Conservation (phyloP, 2,797 vertebrate genomes). For the Euthynnus affinis region DNA sequence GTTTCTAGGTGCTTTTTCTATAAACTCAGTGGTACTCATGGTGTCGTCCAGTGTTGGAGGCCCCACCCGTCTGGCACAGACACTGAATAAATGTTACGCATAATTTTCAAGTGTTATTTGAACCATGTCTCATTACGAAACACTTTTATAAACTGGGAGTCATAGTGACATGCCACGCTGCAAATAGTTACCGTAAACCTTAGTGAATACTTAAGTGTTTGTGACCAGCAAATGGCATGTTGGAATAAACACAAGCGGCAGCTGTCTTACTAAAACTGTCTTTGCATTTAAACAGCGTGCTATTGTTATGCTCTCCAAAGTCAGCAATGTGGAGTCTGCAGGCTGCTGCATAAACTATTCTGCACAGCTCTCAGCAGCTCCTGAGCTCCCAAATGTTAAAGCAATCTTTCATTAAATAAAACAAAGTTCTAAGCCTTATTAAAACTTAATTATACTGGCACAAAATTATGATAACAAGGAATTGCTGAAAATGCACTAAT, state of each 20-base stretch:
- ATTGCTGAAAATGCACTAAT: not conserved
- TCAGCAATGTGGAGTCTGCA: conserved; percentile 66
- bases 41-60: not conserved
- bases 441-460: conserved; percentile 11
- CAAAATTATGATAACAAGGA: not conserved
- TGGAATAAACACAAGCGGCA: conserved; percentile 76
- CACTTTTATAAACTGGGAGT: conserved; percentile 52
- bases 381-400: conserved; percentile 18
- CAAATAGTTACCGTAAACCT: conserved; percentile 61
- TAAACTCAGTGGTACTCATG: not conserved
- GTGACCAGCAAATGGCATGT: conserved; percentile 66
- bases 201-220: conserved; percentile 68
- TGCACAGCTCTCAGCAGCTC: conserved; percentile 36
- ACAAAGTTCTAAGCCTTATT: conserved; percentile 29
- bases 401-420: conserved; percentile 22
- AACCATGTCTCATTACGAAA: conserved; percentile 58
- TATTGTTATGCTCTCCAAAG: conserved; percentile 74
- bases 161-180: conserved; percentile 56
- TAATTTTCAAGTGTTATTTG: conserved; percentile 38
- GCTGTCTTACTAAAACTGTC: conserved; percentile 73
- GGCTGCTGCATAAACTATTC: conserved; percentile 40
- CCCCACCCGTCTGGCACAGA: conserved; percentile 4
- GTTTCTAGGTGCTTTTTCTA: not conserved
- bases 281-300: conserved; percentile 69
- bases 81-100: conserved; percentile 33